Conservation (phyloP, 2,797 vertebrate species). For the Australoheros facetus region DNA sequence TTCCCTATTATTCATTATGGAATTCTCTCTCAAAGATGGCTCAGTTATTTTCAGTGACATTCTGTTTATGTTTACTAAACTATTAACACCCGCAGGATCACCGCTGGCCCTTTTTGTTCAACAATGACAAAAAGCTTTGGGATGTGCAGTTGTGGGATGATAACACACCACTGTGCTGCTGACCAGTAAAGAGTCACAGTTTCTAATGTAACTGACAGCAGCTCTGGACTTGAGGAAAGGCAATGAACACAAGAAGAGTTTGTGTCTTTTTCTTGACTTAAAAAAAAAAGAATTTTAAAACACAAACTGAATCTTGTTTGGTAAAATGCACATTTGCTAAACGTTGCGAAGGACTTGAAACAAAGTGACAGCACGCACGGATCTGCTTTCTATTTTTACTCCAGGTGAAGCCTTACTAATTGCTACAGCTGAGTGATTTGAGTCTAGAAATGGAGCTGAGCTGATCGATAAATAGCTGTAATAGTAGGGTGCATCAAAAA, state of each 20-base stretch:
- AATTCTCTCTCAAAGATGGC: not conserved
- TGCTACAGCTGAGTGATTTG: constrained; percentile 29
- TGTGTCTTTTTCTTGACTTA: not conserved
- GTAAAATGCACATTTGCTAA: not conserved
- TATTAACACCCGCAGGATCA: not conserved
- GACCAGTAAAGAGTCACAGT: not conserved
- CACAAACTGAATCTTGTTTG: not conserved
- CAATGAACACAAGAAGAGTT: not conserved
- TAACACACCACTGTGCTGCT: not conserved
- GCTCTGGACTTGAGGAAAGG: not conserved
- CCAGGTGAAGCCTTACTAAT: constrained; percentile 10
- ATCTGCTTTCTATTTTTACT: constrained; percentile 36
- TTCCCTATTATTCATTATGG: not conserved
- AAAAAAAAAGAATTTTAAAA: not conserved
- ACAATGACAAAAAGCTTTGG: not conserved
- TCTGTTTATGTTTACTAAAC: not conserved
- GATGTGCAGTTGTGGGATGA: not conserved
- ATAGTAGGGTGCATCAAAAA: constrained; percentile 43
- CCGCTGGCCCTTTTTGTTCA: not conserved
- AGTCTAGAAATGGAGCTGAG: constrained; percentile 55
- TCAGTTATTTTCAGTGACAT: not conserved
- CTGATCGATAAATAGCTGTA: constrained; percentile 47
- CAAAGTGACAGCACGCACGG: not conserved
- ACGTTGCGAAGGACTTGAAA: not conserved
- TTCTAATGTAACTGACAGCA: constrained; percentile 7